Base-by-base conservation (phyloP, 2,888 invertebrate genomes). In the Deroplatys truncata region DNA sequence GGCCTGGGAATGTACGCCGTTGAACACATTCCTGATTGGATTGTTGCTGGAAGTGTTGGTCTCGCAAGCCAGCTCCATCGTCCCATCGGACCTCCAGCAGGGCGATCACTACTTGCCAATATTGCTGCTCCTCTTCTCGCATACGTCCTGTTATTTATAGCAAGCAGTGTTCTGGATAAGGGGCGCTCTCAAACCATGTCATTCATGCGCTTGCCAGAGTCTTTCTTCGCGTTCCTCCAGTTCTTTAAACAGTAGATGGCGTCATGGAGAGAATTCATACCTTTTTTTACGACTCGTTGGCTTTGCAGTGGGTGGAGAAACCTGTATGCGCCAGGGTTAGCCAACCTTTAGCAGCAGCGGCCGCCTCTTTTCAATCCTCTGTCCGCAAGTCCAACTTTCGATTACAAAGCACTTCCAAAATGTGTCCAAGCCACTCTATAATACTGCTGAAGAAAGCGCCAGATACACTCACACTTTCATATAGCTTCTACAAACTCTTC, bases 1-100 rank as follows among this genome's bases (percentile, higher is more conserved):
- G 2, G 93, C 93, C 88, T 93, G 93, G 90, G 92, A 92, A 88
- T 93, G 93, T 28, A 93, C 93, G 28, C 93, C 93, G 91, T 92
- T 93, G 91, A 93, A 93, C 89, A 93, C 93, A 90, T 92, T 92
- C 91, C 92, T 93, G 89, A 93, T 92, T 28, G 93, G 91, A 90
- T 92, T 92, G 84, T 91, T 91, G 49, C 91, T 91, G 82, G 91
- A 90, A 25, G 91, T n/a, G 91, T 89, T 16, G 91, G 72, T 72
- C 89, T 10, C 28, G 88, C 89, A 35, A 89, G 85, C 43, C 25
- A 72, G 16, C 20, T 72, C 89, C 56, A 31, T 72, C 56, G 56
- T 72, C 56, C 20, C 43, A 43, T 43, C 89, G 20, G 85, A 35
- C 83, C 85, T 29, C 35, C n/a, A 35, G 85, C 85, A 49, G 49